Conservation (phyloP, 2,113 vertebrate genomes). For the Dicerorhinus sumatrensis region DNA sequence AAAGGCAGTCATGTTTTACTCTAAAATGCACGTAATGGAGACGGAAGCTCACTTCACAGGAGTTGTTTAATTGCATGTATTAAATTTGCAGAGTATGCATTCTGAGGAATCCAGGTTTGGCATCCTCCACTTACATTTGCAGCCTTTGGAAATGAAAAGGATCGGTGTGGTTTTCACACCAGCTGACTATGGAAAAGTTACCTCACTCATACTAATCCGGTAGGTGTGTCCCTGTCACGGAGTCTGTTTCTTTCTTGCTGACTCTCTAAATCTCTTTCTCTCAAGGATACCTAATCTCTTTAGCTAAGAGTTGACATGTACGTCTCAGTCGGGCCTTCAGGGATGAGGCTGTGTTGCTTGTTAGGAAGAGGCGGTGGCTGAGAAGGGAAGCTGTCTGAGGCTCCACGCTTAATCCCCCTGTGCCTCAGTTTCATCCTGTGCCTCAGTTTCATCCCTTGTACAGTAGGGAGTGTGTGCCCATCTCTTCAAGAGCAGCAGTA, state of each 20-base stretch:
- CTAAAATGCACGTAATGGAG: not conserved
- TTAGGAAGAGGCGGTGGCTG: not conserved
- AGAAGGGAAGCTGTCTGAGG: not conserved
- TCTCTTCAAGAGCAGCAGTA: accelerated
- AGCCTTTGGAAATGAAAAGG: conserved; percentile 92
- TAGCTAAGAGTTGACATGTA: too few relatives aligned
- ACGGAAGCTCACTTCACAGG: not conserved
- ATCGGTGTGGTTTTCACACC: conserved; percentile 94
- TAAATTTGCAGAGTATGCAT: conserved; percentile 73
- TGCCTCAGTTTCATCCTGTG: not conserved
- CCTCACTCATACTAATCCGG: conserved; percentile 95
- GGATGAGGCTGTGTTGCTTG: not conserved
- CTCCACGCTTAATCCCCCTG: accelerated
- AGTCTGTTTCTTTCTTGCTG: not conserved
- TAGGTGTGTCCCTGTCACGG: conserved; percentile 79
- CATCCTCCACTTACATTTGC: conserved; percentile 89
- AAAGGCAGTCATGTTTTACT: not conserved
- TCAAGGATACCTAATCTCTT: not conserved
- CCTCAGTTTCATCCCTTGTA: not conserved
- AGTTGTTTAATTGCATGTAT: not conserved
- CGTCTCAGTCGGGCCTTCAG: not conserved
- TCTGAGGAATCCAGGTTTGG: conserved; percentile 80
- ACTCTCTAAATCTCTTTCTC: not conserved
- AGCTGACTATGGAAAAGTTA: conserved; percentile 92
- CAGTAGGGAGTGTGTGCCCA: accelerated